Base-by-base conservation (phyloP, 2,113 vertebrate species). In the Motacilla alba region DNA sequence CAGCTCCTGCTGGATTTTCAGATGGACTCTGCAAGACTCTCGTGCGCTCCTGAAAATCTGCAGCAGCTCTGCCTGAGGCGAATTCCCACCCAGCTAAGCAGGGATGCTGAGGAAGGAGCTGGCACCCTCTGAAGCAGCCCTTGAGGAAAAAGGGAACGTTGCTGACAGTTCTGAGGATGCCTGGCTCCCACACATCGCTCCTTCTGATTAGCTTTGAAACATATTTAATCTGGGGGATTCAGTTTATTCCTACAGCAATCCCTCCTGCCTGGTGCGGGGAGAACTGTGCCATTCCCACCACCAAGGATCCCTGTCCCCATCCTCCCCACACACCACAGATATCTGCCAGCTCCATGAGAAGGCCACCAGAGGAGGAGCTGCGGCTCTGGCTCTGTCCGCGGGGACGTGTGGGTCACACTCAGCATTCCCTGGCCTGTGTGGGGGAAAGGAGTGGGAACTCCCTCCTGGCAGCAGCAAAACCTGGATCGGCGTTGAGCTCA, bases 121-220 rank as follows among this genome's bases (percentile, higher is more conserved):
- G 84, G 83, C 68, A 96, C 68, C 68, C 56, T 92, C 76, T 77
- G 73, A 94, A 92, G 80, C 41, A 79, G 73, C 53, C 89, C 46
- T 33, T 27, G 47, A 94, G 83, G 89, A 82, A 79, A 81, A 86
- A 64, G 10, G 13, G 69, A 89, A 20, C 4, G 16, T 49, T 84
- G 73, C 69, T 97, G 95, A 75, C 89, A 92, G 94, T 69, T 94
- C 83, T 87, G 86, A 62, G 59, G 72, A 66, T 55, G 68, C 86
- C 31, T 81, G 80, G 89, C 87, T 95, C 95, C 93, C 69, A 84
- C 95, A 78, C 81, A 28, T 30, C 0, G 0, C 56, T 87, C 39
- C 19, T 33, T 33, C 53, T 84, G 73, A 82, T 94, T 18, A 87
- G 69, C 28, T 81, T 95, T 92, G 58, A 49, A 74, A 75, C 66